phyloP scores from a whole-genome alignment of 92 coral and sea anemone species.

The Parazoanthus atlanticus region DNA sequence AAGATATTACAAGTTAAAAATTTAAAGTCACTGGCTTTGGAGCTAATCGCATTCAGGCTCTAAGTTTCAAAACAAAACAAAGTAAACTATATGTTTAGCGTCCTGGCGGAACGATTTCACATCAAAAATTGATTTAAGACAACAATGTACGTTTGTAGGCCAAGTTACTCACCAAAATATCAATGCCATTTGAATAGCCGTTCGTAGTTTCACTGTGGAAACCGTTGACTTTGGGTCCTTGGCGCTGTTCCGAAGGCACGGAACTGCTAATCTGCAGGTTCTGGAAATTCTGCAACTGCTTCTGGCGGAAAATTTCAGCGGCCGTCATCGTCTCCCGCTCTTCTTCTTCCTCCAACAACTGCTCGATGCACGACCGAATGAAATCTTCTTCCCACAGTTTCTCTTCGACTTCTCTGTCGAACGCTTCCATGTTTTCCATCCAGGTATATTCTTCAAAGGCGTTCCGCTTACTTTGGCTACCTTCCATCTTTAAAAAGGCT shows the following conservation, averaged over 20 bases:
- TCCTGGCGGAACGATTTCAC: conserved; percentile 14
- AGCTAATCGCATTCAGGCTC: conserved; percentile 1
- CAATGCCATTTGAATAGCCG: conserved; percentile 69
- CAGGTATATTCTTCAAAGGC: conserved; percentile 75
- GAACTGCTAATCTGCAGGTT: conserved; percentile 67
- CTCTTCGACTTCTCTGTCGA: conserved; percentile 81
- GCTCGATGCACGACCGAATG: conserved; percentile 97
- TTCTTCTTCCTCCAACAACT: conserved; percentile 97
- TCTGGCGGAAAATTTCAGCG: conserved; percentile 86
- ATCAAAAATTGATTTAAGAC: conserved; percentile 41
- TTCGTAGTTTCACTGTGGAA: conserved; percentile 57
- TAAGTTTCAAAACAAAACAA: conserved; percentile 27
- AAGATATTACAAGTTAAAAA: not conserved
- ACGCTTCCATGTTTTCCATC: conserved; percentile 92
- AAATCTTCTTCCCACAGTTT: conserved; percentile 93
- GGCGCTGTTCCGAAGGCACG: conserved; percentile 61
- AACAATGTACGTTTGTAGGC: conserved; percentile 19
- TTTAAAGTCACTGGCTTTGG: not conserved
- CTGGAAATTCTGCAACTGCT: conserved; percentile 76
- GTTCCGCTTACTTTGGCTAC: conserved; percentile 56
- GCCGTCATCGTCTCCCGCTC: conserved; percentile 95
- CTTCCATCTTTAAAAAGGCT: conserved; percentile 50
- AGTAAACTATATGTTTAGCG: conserved; percentile 20
- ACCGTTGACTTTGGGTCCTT: conserved; percentile 66
- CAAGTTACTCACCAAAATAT: conserved; percentile 73